phyloP scores from a whole-genome alignment of 2,113 vertebrate species.

The Syngnathus typhle region DNA sequence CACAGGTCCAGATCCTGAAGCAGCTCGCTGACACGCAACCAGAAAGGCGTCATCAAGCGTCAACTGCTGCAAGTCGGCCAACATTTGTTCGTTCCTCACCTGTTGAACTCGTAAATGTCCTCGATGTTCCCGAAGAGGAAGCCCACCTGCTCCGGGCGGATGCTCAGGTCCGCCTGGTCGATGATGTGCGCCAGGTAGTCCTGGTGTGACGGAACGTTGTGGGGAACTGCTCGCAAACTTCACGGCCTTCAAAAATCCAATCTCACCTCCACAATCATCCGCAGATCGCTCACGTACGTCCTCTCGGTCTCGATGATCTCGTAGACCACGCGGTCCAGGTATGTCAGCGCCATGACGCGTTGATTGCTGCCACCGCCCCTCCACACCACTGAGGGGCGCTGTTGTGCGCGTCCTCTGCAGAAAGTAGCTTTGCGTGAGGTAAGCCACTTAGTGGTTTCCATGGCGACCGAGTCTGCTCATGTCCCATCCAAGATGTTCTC shows the following conservation, averaged over 20 bases:
- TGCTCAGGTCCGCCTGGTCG: conserved; percentile 73
- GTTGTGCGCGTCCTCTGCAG: neutral
- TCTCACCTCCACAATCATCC: conserved; percentile 89
- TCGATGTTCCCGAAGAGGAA: conserved; percentile 85
- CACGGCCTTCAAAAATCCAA: too few relatives aligned
- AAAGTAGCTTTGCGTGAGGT: conserved; percentile 2
- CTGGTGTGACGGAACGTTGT: conserved; percentile 48
- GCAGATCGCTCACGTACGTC: conserved; percentile 84
- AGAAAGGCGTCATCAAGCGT: neutral
- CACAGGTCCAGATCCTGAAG: conserved; percentile 86
- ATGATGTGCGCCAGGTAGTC: conserved; percentile 92
- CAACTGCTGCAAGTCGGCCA: neutral
- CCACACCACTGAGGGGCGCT: neutral
- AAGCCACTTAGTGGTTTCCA: conserved; percentile 24
- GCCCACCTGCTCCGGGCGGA: conserved; percentile 77
- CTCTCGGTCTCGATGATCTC: conserved; percentile 92
- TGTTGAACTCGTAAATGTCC: conserved; percentile 90
- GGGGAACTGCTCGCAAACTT: neutral
- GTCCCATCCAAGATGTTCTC: conserved; percentile 29
- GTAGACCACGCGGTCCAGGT: conserved; percentile 84
- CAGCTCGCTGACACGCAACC: conserved; percentile 71
- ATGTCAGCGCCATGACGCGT: conserved; percentile 59
- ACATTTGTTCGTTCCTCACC: conserved; percentile 56
- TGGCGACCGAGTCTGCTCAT: conserved; percentile 20
- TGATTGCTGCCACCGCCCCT: too few relatives aligned